Percentiles rank a stretch among this genome's conserved stretches.
These are phyloP conservation scores for Charina bottae DNA, from an alignment of 2,113 vertebrate genomes.

Conservation along the genomic window DNA sequence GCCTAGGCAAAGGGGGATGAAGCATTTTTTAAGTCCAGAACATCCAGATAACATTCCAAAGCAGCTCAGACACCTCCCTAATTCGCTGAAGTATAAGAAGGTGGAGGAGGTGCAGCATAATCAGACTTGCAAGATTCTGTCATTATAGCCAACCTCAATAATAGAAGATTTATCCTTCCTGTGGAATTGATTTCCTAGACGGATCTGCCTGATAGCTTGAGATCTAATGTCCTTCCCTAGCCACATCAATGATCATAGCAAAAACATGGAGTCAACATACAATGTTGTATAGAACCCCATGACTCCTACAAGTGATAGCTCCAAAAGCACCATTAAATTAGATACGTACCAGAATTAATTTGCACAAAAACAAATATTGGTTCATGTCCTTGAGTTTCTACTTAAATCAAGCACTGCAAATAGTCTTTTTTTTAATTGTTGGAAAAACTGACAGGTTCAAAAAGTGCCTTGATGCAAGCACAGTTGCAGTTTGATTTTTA, in stretches of 20 bases:
- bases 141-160: background rate
- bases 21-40: background rate
- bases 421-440: background rate
- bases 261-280: background rate
- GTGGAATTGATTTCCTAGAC: background rate
- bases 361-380: background rate
- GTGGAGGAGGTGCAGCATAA: background rate
- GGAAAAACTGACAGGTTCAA: background rate
- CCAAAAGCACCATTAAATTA: background rate
- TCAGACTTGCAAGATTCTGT: background rate
- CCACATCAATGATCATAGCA: background rate
- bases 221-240: background rate
- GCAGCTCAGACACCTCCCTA: background rate
- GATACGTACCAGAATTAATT: background rate
- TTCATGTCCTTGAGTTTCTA: background rate
- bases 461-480: background rate
- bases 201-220: background rate
- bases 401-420: background rate
- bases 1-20: background rate
- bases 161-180: background rate
- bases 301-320: background rate
- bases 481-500: background rate
- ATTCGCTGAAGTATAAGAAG: background rate
- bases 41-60: background rate
- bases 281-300: background rate